A percentile compares a stretch with the other conserved stretches of the same genome.
phyloP scores from a whole-genome alignment of 2,113 vertebrate genomes.

The Tichodroma muraria region DNA sequence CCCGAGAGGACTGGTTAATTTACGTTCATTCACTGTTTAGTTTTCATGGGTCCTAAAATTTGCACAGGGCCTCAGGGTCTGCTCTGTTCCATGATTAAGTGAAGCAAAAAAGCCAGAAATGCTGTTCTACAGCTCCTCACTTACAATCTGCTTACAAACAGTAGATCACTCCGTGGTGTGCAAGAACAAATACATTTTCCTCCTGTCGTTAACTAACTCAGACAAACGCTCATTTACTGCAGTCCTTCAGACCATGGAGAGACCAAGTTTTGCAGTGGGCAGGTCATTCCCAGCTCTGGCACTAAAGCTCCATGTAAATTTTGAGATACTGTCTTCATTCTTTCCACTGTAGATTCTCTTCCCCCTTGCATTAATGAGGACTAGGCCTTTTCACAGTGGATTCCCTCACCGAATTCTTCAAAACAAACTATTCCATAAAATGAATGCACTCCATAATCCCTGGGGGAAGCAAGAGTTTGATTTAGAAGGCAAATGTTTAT shows the following conservation, averaged over 20 bases:
- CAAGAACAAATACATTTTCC: neutral
- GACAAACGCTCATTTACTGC: neutral
- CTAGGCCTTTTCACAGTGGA: neutral
- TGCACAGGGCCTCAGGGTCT: neutral
- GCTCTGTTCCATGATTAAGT: neutral
- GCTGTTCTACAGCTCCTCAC: neutral
- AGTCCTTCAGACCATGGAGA: neutral
- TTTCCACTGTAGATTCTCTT: neutral
- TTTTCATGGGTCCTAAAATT: slow-evolving; percentile 26
- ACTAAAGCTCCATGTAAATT: neutral
- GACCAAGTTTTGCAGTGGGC: neutral
- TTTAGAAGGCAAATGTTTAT: neutral
- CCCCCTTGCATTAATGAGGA: neutral
- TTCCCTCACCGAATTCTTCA: neutral
- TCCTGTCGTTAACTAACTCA: neutral
- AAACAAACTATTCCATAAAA: neutral
- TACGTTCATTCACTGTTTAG: slow-evolving; percentile 37
- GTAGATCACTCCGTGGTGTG: neutral
- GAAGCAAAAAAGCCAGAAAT: neutral
- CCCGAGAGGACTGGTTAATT: slow-evolving; percentile 46
- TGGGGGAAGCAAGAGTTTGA: neutral
- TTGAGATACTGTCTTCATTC: neutral
- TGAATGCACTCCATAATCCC: neutral
- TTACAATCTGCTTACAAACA: neutral
- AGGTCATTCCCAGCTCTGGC: neutral